Percentiles rank a stretch among this genome's conserved stretches.
These are phyloP conservation scores for Microtus montanus DNA, from an alignment of 2,113 vertebrate species.

Conservation along the genomic window DNA sequence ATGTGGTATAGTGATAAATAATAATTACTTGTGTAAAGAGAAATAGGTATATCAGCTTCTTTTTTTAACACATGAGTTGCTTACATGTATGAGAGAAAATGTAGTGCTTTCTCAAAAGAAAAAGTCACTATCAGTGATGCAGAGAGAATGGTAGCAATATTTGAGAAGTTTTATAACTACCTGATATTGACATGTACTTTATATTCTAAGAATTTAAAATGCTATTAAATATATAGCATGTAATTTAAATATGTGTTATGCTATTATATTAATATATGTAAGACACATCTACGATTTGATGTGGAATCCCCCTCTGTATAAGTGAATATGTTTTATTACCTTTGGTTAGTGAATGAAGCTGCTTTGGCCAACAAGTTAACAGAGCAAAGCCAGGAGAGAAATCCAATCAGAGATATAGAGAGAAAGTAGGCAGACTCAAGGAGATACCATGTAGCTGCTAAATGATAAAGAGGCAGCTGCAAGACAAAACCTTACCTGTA, in stretches of 20 bases:
- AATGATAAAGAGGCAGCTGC: no score
- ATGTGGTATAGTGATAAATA: neutral
- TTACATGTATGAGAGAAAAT: neutral
- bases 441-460: no score
- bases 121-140: neutral
- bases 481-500: no score
- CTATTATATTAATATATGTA: neutral
- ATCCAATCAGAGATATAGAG: no score
- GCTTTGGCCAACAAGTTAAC: no score
- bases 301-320: no score
- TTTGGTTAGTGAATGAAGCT: no score
- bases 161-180: neutral
- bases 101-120: neutral
- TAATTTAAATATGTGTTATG: neutral
- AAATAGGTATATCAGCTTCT: neutral
- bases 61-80: neutral
- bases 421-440: no score
- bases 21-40: neutral
- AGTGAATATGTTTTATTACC: no score
- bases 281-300: neutral
- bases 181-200: neutral
- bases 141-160: neutral
- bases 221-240: neutral
- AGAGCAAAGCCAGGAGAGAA: no score
- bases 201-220: neutral